Percentiles rank a stretch among this genome's conserved stretches.
phyloP scores from a whole-genome alignment of 37 sponge, comb jelly and placozoan species.

The Beroe forskalii region DNA sequence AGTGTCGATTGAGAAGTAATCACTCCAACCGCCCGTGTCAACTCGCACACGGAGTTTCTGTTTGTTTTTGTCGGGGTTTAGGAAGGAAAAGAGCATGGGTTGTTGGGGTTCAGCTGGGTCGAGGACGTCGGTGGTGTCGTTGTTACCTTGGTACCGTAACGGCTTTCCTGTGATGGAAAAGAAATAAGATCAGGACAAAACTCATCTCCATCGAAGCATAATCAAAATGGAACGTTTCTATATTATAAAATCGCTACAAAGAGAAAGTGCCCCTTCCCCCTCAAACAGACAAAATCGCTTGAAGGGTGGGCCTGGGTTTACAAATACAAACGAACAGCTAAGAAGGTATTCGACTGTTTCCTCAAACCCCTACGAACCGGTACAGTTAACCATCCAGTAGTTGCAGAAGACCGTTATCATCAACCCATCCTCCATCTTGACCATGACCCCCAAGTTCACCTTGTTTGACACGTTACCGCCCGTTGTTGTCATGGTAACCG shows the following conservation, averaged over 20 bases:
- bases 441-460: constrained; percentile 31
- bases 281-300: too few relatives aligned
- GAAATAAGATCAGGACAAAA: background rate
- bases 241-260: too few relatives aligned
- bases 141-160: background rate
- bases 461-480: background rate
- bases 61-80: background rate
- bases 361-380: background rate
- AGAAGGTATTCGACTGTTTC: too few relatives aligned
- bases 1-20: constrained; percentile 39
- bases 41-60: constrained; percentile 40
- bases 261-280: too few relatives aligned
- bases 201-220: too few relatives aligned
- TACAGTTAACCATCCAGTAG: constrained; percentile 63
- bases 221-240: too few relatives aligned
- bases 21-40: constrained; percentile 23
- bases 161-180: background rate
- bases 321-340: too few relatives aligned
- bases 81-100: constrained; percentile 60
- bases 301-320: too few relatives aligned
- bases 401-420: constrained; percentile 2
- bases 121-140: background rate
- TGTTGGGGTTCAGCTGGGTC: constrained; percentile 12
- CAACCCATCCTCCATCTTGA: constrained; percentile 3
- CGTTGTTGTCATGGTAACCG: constrained; percentile 46